phyloP scores from a whole-genome alignment of 2,113 vertebrate genomes.

The Bujurquina vittata region DNA sequence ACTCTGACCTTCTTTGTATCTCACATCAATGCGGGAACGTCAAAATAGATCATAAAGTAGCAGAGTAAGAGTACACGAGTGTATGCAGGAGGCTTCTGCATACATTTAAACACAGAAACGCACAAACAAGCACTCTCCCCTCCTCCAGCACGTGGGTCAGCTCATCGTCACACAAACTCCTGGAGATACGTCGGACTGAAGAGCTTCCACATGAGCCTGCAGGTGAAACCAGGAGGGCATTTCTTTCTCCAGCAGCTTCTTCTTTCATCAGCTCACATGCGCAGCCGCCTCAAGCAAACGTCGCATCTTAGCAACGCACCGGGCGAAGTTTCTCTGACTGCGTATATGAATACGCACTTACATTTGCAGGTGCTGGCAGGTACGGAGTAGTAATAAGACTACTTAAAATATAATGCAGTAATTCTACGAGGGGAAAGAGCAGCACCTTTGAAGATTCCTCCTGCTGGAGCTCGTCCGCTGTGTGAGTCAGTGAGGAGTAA shows the following conservation, averaged over 20 bases:
- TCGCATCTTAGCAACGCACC: neutral
- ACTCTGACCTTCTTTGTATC: neutral
- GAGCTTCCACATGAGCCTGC: neutral
- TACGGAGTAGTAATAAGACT: neutral
- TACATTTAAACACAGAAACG: neutral
- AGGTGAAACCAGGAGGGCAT: neutral
- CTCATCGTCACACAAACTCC: neutral
- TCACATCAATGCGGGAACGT: neutral
- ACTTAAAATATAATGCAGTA: neutral
- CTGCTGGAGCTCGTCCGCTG: neutral
- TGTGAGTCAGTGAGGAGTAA: slow-evolving; percentile 15
- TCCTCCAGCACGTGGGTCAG: neutral
- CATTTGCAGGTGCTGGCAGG: neutral
- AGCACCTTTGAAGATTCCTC: neutral
- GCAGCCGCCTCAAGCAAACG: neutral
- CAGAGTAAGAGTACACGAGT: neutral
- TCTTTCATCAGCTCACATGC: neutral
- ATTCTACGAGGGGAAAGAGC: neutral
- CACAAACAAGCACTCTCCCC: neutral
- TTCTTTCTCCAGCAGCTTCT: neutral
- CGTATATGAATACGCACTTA: neutral
- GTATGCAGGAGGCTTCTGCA: neutral
- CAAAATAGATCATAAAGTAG: slow-evolving; percentile 3
- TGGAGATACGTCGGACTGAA: neutral
- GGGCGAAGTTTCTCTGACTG: neutral